Evolutionary conservation across 37 sponge, comb jelly and placozoan species (phyloP).

Genomic region (Cliona cf. orientalis): DNA sequence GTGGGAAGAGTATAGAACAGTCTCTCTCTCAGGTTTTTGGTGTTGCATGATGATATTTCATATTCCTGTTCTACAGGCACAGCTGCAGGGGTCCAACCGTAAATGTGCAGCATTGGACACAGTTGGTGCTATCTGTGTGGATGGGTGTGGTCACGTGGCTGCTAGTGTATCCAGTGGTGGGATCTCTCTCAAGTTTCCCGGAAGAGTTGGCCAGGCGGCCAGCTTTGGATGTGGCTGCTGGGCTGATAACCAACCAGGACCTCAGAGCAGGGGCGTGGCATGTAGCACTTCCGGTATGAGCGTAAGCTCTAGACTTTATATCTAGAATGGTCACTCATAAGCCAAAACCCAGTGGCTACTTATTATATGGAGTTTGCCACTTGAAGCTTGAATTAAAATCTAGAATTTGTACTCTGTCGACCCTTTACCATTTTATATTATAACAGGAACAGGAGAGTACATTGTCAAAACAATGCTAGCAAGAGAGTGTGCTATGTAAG

Average conservation of each 20-base stretch:
- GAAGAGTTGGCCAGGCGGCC: slow-evolving; percentile 83
- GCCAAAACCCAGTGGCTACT: not conserved
- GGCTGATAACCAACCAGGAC: slow-evolving; percentile 38
- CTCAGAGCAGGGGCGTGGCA: slow-evolving; percentile 28
- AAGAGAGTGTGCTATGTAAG: slow-evolving; percentile 57
- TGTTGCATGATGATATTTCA: slow-evolving; percentile 1
- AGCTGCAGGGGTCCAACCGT: not conserved
- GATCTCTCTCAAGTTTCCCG: slow-evolving; percentile 80
- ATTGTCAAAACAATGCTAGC: slow-evolving; percentile 73
- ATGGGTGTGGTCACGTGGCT: slow-evolving; percentile 46
- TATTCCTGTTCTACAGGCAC: too few species aligned
- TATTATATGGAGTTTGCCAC: too few species aligned
- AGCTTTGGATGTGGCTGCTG: slow-evolving; percentile 85
- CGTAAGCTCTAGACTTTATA: too few species aligned
- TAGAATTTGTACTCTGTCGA: too few species aligned
- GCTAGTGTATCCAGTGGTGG: slow-evolving; percentile 84
- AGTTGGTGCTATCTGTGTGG: slow-evolving; percentile 79
- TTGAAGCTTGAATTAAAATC: too few species aligned
- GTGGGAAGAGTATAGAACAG: not conserved
- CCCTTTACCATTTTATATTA: too few species aligned
- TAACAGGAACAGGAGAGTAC: slow-evolving; percentile 78
- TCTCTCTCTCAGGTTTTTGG: not conserved
- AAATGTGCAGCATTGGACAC: slow-evolving; percentile 54
- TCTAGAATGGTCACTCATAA: not conserved
- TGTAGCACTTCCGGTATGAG: slow-evolving; percentile 70